Percentiles rank a stretch among this genome's conserved stretches.
Conservation (phyloP, 2,113 vertebrate genomes). For the Amphilophus citrinellus region DNA sequence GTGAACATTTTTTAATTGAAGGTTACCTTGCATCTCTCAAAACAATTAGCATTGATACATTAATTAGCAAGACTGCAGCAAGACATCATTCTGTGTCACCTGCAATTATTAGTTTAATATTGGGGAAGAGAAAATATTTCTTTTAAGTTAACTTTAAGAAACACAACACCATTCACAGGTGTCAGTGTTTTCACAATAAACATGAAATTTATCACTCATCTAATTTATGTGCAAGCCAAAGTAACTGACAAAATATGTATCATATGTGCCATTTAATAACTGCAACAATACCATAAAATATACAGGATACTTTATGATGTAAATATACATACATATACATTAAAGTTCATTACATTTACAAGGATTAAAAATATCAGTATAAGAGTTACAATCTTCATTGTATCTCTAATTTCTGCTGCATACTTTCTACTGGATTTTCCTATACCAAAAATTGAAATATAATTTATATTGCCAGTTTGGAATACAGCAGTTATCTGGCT, state of each 20-base stretch:
- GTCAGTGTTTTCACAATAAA: not conserved
- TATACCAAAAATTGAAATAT: not conserved
- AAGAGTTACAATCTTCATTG: not conserved
- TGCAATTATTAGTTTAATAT: slow-evolving; percentile 13
- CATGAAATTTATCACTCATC: not conserved
- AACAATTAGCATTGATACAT: slow-evolving; percentile 33
- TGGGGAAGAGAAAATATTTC: not conserved
- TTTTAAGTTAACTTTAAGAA: not conserved
- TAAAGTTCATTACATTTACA: too few relatives aligned
- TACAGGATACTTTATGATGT: too few relatives aligned
- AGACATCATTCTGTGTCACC: slow-evolving; percentile 13
- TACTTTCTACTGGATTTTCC: not conserved
- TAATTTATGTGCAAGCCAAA: not conserved
- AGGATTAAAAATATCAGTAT: not conserved
- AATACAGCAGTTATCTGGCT: not conserved
- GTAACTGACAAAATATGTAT: too few relatives aligned
- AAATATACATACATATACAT: too few relatives aligned
- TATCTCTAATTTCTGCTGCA: not conserved
- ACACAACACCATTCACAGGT: not conserved
- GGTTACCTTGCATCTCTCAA: slow-evolving; percentile 17
- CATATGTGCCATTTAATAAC: too few relatives aligned
- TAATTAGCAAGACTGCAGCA: slow-evolving; percentile 41
- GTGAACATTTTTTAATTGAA: slow-evolving; percentile 33
- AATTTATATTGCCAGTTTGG: not conserved
- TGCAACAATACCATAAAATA: too few relatives aligned